Conservation (phyloP, 2,113 vertebrate genomes). For the Myiopsitta monachus region DNA sequence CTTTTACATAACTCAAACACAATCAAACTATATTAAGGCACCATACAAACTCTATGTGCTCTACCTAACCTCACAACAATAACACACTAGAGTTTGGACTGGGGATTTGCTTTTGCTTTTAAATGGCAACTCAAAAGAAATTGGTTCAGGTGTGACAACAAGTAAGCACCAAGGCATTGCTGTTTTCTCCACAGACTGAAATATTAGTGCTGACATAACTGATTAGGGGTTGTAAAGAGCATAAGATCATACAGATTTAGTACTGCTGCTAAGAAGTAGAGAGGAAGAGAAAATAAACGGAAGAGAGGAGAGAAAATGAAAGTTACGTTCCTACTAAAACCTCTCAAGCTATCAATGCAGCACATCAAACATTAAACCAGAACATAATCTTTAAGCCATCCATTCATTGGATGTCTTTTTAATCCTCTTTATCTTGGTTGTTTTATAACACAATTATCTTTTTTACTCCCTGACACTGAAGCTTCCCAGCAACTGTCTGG, state of each 20-base stretch:
- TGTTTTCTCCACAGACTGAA: background rate
- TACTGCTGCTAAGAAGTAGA: background rate
- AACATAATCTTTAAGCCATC: background rate
- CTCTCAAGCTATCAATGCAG: background rate
- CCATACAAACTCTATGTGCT: background rate
- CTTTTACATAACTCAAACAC: background rate
- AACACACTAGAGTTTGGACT: background rate
- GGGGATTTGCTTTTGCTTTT: background rate
- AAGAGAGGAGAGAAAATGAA: background rate
- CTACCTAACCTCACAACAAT: background rate
- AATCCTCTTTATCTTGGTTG: background rate
- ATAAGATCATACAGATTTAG: background rate
- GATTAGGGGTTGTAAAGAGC: background rate
- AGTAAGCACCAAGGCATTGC: background rate
- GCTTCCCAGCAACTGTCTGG: background rate
- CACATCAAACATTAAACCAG: background rate
- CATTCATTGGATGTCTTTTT: background rate
- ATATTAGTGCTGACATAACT: background rate
- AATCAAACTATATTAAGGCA: background rate
- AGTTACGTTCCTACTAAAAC: background rate
- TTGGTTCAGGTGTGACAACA: background rate
- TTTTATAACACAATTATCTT: slow-evolving; percentile 4
- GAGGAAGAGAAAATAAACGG: background rate
- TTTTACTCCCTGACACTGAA: background rate
- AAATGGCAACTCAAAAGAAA: background rate